A percentile compares a stretch with the other conserved stretches of the same genome.
phyloP scores from a whole-genome alignment of 2,113 vertebrate genomes.

The Sander lucioperca region DNA sequence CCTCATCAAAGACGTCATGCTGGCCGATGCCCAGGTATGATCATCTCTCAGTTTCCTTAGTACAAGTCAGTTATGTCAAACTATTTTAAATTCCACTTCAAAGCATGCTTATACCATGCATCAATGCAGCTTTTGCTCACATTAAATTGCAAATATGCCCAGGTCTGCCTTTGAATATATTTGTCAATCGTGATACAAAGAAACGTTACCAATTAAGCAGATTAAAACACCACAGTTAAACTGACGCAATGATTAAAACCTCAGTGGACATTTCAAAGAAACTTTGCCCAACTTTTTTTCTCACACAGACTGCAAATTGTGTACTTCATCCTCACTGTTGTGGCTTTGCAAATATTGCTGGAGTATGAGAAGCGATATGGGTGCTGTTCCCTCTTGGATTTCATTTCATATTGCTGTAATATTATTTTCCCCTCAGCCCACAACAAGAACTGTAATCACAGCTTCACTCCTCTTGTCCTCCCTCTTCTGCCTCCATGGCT shows the following conservation, averaged over 20 bases:
- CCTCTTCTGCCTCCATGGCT: constrained; percentile 51
- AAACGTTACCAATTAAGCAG: not conserved
- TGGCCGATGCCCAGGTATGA: constrained; percentile 96
- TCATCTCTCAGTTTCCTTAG: constrained; percentile 4
- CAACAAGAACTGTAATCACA: constrained; percentile 74
- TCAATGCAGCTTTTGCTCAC: not conserved
- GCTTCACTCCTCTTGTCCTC: constrained; percentile 59
- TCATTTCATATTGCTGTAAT: constrained; percentile 64
- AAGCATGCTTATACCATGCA: not conserved
- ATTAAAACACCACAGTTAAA: not conserved
- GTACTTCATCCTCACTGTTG: constrained; percentile 15
- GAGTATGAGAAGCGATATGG: constrained; percentile 23
- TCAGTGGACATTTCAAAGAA: constrained; percentile 11
- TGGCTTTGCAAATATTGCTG: constrained; percentile 42
- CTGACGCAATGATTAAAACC: not conserved
- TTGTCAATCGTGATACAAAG: not conserved
- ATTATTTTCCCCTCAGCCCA: constrained; percentile 48
- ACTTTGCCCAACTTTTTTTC: not conserved
- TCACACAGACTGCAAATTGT: constrained; percentile 26
- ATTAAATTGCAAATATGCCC: not conserved
- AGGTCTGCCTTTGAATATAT: not conserved
- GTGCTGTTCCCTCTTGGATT: constrained; percentile 44
- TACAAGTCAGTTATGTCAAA: not conserved
- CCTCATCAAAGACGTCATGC: constrained; percentile 97
- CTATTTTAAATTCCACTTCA: not conserved